Conservation (phyloP, 2,888 invertebrate species). For the Volucella zonaria region DNA sequence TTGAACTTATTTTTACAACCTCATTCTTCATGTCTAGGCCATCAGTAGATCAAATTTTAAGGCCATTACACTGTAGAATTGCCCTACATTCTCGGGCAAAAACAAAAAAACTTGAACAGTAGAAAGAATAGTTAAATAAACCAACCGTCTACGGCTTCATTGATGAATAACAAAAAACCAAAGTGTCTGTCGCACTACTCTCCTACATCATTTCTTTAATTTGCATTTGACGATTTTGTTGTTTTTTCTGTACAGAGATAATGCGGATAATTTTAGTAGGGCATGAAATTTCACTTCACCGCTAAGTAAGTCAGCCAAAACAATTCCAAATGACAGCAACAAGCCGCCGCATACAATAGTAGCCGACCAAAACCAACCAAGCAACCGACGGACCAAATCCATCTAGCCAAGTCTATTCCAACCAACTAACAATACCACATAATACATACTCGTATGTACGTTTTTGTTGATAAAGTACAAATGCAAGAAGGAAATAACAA, state of each 20-base stretch:
- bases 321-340: conserved; percentile 46
- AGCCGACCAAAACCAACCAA: conserved; percentile 23
- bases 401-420: conserved; percentile 40
- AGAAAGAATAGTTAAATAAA: not conserved
- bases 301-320: conserved; percentile 70
- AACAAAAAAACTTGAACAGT: not conserved
- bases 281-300: conserved; percentile 72
- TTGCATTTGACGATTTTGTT: conserved; percentile 1
- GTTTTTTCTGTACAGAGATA: conserved; percentile 9
- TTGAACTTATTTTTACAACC: not conserved
- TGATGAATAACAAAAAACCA: not conserved
- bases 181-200: conserved; percentile 6
- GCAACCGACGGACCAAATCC: conserved; percentile 28
- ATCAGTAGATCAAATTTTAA: conserved; percentile 7
- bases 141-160: not conserved
- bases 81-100: not conserved
- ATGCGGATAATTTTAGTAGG: conserved; percentile 63
- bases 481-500: conserved; percentile 31
- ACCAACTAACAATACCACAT: conserved; percentile 14
- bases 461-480: conserved; percentile 39
- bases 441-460: conserved; percentile 14
- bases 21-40: not conserved
- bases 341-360: conserved; percentile 21
- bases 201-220: conserved; percentile 6
- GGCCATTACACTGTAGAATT: not conserved